Evolutionary conservation across 1,140 invertebrate genomes (phyloP), one percentile per base, ranked within the genome.

Genomic region (Calliopsis andreniformis): DNA sequence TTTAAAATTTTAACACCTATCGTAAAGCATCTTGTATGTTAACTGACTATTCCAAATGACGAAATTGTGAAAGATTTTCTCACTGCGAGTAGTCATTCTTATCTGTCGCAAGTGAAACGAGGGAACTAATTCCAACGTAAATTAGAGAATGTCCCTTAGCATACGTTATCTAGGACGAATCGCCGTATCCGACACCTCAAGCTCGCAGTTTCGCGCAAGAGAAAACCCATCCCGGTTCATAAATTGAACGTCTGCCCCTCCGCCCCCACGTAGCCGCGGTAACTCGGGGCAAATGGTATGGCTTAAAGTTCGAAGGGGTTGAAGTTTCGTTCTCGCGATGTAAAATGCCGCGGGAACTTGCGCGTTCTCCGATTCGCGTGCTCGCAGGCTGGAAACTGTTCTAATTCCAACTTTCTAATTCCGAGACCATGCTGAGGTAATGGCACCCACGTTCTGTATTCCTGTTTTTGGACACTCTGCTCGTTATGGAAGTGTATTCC

Each of bases 341-440:
- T 58, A 76, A 76, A 81, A 53, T 8, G 32, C 61, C 35, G 25
- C 47, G 16, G 58, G 47, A 77, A 82, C 42, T 82, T 82, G 20
- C 14, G 58, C 20, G 25, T n/a, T n/a, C 25, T 3, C 3, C 77
- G 47, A 72, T 59, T 72, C 35, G n/a, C 67, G 16, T 3, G 43
- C 25, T 12, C 14, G n/a, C 61, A 25, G 43, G 12, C 53, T 35
- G 45, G 39, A 59, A 69, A 69, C 53, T 43, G 66, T 4, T 51
- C 53, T 76, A 66, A 66, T 71, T 61, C 69, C 61, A 59, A 81
- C 63, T 83, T 82, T 73, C 80, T 83, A 78, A 83, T 82, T 81
- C 68, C 56, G 25, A 16, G 18, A 32, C 42, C 8, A 16, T 42
- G 30, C 42, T 30, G 53, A 23, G 35, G 28, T 76, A 82, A 76